Base-by-base conservation (phyloP, 2,888 invertebrate genomes). In the Tinea semifulvella region DNA sequence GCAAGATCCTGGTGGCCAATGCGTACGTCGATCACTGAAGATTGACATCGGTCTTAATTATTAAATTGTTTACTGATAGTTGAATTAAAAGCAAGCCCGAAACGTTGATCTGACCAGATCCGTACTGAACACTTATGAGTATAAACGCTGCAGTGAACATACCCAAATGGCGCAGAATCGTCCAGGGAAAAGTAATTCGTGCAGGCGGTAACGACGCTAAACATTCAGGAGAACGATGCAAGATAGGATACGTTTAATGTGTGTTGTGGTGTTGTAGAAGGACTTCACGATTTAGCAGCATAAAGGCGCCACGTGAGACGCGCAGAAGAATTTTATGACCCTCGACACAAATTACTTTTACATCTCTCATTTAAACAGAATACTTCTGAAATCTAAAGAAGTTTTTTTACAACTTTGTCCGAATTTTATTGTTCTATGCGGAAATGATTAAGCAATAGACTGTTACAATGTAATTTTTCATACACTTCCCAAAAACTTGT, bases 311-410 rank as follows among this genome's bases (percentile, higher is more conserved):
- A 7, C n/a, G n/a, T 20, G 4, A 22, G 22, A 22, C 40, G 57
- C 55, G 55, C 55, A 59, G 70, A 68, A 68, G 61, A 63, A 63
- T 70, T 74, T 77, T 76, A 76, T 65, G 67, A 68, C 66, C 66
- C 63, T 62, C 64, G 63, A 62, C 65, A 60, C 71, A 75, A 77
- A 73, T 74, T 72, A 70, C 64, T 61, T 52, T 61, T 61, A 60
- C 61, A 40, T 62, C 63, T 64, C 40, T 63, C 60, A 65, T 71
- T 68, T 63, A 58, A 71, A 28, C 44, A 40, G 20, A 40, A 20
- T 38, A 38, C 40, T 40, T 40, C 40, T 22, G 40, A 40, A 38
- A 22, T 40, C 22, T 40, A 13, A 14, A 22, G 17, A 40, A 40
- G 40, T 40, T 40, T 40, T 40, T 40, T 40, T 22, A 40, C 40